Evolutionary conservation across 2,797 vertebrate genomes (phyloP).

Genomic region (Mycteria americana): DNA sequence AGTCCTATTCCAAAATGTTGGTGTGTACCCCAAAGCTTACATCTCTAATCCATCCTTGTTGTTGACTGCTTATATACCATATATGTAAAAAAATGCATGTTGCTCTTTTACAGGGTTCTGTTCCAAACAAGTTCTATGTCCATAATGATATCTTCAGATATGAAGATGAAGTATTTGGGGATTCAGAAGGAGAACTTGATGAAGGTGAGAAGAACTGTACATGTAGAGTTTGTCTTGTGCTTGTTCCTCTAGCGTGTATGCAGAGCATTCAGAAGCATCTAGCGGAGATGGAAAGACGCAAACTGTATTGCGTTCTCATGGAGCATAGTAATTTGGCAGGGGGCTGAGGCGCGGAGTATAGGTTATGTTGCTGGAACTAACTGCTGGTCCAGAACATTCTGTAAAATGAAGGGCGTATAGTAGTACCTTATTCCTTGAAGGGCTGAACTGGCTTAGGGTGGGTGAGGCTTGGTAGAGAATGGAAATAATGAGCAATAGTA

Average conservation of each 20-base stretch:
- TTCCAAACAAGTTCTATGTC: slow-evolving; percentile 99
- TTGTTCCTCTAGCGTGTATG: neutral
- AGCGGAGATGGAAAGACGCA: neutral
- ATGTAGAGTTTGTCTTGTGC: neutral
- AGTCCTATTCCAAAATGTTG: neutral
- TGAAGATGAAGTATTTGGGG: slow-evolving; percentile 97
- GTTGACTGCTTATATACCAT: rapidly evolving
- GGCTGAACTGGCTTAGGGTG: neutral
- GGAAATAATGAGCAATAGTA: neutral
- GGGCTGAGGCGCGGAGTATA: neutral
- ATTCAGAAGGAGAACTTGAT: slow-evolving; percentile 95
- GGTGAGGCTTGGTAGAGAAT: neutral
- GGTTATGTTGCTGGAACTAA: neutral
- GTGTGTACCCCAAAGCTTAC: rapidly evolving
- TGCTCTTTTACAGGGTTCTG: slow-evolving; percentile 85
- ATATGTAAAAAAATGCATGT: neutral
- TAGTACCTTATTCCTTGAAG: neutral
- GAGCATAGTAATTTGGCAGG: neutral
- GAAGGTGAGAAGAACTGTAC: slow-evolving; percentile 79
- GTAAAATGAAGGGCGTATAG: neutral
- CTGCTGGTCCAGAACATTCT: neutral
- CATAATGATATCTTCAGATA: slow-evolving; percentile 99
- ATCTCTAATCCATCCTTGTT: neutral
- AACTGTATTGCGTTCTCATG: rapidly evolving
- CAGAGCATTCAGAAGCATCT: neutral